These are phyloP conservation scores for Ceriagrion tenellum DNA, from an alignment of 2,888 invertebrate species.

Conservation along the genomic window DNA sequence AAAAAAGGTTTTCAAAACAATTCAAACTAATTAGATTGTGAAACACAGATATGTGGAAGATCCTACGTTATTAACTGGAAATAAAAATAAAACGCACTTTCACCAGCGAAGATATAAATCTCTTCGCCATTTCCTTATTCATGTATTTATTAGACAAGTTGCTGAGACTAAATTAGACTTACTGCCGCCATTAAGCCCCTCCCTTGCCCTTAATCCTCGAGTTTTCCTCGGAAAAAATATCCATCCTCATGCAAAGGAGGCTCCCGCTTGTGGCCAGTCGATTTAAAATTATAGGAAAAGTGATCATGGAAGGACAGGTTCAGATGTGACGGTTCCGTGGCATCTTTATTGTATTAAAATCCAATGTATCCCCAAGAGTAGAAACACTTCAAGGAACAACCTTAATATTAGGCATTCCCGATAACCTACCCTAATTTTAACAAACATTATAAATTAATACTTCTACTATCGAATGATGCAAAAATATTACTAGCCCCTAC, in stretches of 20 bases:
- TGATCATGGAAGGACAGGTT: not conserved
- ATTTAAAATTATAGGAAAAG: not conserved
- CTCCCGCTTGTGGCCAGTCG: not conserved
- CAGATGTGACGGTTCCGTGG: not conserved
- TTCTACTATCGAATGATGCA: too few relatives aligned
- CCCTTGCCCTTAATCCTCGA: not conserved
- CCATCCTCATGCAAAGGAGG: not conserved
- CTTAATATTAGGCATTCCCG: too few relatives aligned
- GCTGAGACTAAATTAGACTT: not conserved
- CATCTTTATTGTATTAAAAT: too few relatives aligned
- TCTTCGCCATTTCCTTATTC: not conserved
- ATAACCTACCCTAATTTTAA: too few relatives aligned
- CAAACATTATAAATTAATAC: too few relatives aligned
- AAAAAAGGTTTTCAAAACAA: not conserved
- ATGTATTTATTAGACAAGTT: not conserved
- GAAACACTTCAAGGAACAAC: too few relatives aligned
- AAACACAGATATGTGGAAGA: not conserved
- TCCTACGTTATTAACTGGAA: not conserved
- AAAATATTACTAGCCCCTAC: too few relatives aligned
- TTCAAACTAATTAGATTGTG: not conserved
- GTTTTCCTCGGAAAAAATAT: not conserved
- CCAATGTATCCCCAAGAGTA: too few relatives aligned
- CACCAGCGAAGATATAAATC: not conserved
- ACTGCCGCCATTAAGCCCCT: not conserved
- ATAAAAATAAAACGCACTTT: not conserved